Evolutionary conservation across 2,888 invertebrate species (phyloP), one percentile per base, ranked within the genome.

Genomic region (Oscheius myriophilus): DNA sequence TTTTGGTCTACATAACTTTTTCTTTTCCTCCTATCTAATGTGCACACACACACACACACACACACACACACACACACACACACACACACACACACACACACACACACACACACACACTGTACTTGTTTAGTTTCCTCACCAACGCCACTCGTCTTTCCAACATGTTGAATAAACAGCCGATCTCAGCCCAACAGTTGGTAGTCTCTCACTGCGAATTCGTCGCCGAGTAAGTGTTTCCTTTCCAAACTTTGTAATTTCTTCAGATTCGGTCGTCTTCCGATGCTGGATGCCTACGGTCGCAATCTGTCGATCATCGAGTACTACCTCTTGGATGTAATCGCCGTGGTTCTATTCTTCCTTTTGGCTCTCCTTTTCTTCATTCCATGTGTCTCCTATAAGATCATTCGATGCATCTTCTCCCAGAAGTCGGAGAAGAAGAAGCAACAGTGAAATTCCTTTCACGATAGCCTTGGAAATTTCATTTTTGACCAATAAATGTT

Each of bases 201-300:
- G 43, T 65, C 7, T 42, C 43, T 16, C 51, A 65, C 39, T 41
- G 43, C 39, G 65, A 55, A 45, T 65, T 55, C 18, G 65, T 46
- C 2, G 65, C 65, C 18, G 39, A 45, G 65, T 65, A 11, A 52
- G 18, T 14, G 7, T 51, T 53, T 39, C 9, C 16, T 16, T 62
- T 2, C 9, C 26, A 39, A 1, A 21, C n/a, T 2, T 41, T 41
- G n/a, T 23, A 2, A 26, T 7, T 43, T 42, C 21, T 65, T 55
- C 33, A 65, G 65, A 43, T 65, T 65, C 26, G 65, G 65, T 42
- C 55, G 25, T 16, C 21, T 65, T 21, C 21, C 54, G 16, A 18
- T 12, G 14, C 46, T 65, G 23, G 54, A 54, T 33, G 55, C 65
- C 33, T 39, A 54, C 12, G 55, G 43, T 2, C 39, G 65, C 9